Percentiles rank a stretch among this genome's conserved stretches.
These are phyloP conservation scores for Cosmia pyralina DNA, from an alignment of 2,888 invertebrate species.

Conservation along the genomic window DNA sequence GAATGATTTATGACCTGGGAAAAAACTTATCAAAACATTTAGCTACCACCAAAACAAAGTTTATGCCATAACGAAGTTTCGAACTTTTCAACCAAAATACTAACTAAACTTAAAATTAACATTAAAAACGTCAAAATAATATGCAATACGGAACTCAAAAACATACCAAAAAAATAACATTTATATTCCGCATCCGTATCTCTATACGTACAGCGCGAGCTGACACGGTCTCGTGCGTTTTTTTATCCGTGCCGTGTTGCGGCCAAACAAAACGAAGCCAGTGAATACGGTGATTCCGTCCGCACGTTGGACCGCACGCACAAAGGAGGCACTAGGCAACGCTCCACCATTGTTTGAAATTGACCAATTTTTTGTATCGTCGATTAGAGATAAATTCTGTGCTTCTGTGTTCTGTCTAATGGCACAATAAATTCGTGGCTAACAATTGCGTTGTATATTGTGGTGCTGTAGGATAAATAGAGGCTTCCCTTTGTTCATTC, in stretches of 20 bases:
- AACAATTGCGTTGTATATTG: constrained; percentile 47
- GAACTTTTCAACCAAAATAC: neutral
- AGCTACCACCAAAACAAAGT: neutral
- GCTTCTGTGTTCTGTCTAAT: constrained; percentile 52
- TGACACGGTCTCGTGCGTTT: constrained; percentile 49
- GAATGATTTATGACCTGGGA: neutral
- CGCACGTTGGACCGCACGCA: constrained; percentile 60
- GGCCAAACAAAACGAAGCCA: constrained; percentile 71
- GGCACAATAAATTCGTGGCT: constrained; percentile 47
- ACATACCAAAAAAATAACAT: constrained; percentile 29
- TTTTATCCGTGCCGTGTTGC: constrained; percentile 63
- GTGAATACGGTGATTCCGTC: constrained; percentile 61
- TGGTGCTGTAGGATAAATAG: constrained; percentile 22
- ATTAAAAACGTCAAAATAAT: constrained; percentile 26
- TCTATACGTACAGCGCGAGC: constrained; percentile 34
- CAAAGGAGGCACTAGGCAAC: constrained; percentile 64
- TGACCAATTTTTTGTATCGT: constrained; percentile 62
- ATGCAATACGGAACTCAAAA: constrained; percentile 28
- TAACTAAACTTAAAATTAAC: constrained; percentile 1
- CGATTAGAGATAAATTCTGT: constrained; percentile 62
- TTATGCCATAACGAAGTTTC: neutral
- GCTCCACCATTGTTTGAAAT: constrained; percentile 65
- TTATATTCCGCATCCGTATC: constrained; percentile 57
- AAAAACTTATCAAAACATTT: neutral
- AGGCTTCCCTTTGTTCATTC: constrained; percentile 33